Conservation (phyloP, 2,113 vertebrate species). For the Cryptomyrus ogoouensis region DNA sequence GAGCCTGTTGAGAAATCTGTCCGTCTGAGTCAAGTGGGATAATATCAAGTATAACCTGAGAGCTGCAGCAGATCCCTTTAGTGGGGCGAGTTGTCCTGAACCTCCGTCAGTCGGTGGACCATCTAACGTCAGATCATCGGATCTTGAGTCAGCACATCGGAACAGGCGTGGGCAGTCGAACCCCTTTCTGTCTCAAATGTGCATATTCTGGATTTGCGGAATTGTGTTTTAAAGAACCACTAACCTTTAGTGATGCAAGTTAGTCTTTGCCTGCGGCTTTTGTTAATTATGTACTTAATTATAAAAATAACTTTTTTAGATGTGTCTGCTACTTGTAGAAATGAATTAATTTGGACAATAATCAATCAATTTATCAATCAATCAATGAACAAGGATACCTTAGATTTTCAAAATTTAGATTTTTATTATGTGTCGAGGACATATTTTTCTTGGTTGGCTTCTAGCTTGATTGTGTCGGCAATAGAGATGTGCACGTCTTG, state of each 20-base stretch:
- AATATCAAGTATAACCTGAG: neutral
- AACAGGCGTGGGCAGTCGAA: neutral
- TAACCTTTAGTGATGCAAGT: neutral
- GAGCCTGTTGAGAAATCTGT: neutral
- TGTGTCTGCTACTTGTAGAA: neutral
- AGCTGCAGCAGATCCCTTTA: neutral
- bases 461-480: neutral
- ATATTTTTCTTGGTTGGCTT: neutral
- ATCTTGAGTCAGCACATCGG: neutral
- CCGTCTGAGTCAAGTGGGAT: neutral
- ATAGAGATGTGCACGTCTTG: neutral
- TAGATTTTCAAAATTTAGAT: neutral
- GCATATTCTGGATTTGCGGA: neutral
- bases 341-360: neutral
- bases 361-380: neutral
- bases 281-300: neutral
- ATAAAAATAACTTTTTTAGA: neutral
- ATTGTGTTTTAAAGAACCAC: neutral
- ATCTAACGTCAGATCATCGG: neutral
- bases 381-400: neutral
- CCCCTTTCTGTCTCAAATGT: neutral
- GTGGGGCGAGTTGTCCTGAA: neutral
- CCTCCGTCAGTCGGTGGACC: neutral
- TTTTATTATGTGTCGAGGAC: too few species aligned
- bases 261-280: neutral